These are phyloP conservation scores for Orthosia cruda DNA, from an alignment of 2,888 invertebrate species.

Conservation along the genomic window DNA sequence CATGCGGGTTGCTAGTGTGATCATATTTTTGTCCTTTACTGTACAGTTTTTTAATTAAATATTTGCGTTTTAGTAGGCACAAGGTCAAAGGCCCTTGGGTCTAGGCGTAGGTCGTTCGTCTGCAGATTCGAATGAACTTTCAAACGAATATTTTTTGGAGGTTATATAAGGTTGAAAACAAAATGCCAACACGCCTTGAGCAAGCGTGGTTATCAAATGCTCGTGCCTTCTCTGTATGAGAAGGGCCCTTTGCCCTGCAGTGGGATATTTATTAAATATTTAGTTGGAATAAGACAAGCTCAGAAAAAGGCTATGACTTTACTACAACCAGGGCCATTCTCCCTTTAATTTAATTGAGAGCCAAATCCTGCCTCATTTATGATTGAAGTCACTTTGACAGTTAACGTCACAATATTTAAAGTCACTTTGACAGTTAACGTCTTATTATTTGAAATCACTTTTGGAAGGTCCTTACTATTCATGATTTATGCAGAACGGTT, in stretches of 20 bases:
- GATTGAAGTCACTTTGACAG: constrained; percentile 1
- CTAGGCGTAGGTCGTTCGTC: constrained; percentile 39
- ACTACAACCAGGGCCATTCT: background rate
- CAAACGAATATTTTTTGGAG: constrained; percentile 20
- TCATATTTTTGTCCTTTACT: background rate
- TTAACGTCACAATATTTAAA: background rate
- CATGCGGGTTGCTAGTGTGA: no score
- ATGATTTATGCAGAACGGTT: background rate
- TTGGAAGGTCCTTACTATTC: no score
- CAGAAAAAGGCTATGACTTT: no score
- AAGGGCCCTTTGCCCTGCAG: no score
- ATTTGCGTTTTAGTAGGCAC: constrained; percentile 31
- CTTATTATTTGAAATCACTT: no score
- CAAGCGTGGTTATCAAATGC: no score
- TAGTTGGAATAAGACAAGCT: no score
- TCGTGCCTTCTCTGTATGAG: no score
- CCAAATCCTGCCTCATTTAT: no score
- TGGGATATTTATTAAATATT: no score
- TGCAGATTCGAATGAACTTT: constrained; percentile 25
- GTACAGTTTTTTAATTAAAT: constrained; percentile 51
- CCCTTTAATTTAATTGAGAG: background rate
- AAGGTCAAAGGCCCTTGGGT: constrained; percentile 36
- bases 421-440: no score
- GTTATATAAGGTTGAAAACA: background rate
- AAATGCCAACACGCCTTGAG: no score